These are phyloP conservation scores for Hippocampus barbouri DNA, from an alignment of 2,113 vertebrate species.

Conservation along the genomic window DNA sequence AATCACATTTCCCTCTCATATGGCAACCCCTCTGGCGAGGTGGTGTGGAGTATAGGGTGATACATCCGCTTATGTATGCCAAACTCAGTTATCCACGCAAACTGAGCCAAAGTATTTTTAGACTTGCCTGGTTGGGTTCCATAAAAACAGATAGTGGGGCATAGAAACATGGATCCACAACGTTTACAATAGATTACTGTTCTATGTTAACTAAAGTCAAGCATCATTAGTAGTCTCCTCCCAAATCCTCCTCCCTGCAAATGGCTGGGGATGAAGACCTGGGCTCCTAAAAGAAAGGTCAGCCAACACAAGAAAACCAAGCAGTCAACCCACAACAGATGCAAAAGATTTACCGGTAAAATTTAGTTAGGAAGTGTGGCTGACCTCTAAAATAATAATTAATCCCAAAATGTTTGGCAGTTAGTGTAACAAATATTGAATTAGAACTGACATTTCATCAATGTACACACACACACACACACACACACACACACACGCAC, in stretches of 20 bases:
- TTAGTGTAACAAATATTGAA: too few species aligned
- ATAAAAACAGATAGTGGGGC: neutral
- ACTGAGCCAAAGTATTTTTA: slow-evolving; percentile 40
- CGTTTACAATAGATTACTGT: slow-evolving; percentile 6
- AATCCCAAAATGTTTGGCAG: too few species aligned
- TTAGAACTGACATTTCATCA: too few species aligned
- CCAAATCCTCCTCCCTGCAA: neutral
- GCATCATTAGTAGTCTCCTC: neutral
- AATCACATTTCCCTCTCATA: slow-evolving; percentile 40
- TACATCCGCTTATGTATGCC: slow-evolving; percentile 40
- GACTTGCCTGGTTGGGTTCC: slow-evolving; percentile 13
- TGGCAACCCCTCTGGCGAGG: slow-evolving; percentile 40
- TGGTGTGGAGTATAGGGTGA: neutral
- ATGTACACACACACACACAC: too few species aligned
- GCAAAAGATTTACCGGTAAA: neutral
- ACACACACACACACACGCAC: too few species aligned
- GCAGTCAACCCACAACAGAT: neutral
- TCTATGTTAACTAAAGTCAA: slow-evolving; percentile 16
- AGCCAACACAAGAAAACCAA: slow-evolving; percentile 2
- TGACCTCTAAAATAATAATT: neutral
- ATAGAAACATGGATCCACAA: neutral
- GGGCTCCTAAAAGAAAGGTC: slow-evolving; percentile 3
- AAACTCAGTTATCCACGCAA: slow-evolving; percentile 35
- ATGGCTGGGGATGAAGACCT: neutral
- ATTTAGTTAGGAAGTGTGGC: neutral